Evolutionary conservation across 2,113 vertebrate species (phyloP), one percentile per base, ranked within the genome.

Genomic region (human (Homo sapiens)): DNA sequence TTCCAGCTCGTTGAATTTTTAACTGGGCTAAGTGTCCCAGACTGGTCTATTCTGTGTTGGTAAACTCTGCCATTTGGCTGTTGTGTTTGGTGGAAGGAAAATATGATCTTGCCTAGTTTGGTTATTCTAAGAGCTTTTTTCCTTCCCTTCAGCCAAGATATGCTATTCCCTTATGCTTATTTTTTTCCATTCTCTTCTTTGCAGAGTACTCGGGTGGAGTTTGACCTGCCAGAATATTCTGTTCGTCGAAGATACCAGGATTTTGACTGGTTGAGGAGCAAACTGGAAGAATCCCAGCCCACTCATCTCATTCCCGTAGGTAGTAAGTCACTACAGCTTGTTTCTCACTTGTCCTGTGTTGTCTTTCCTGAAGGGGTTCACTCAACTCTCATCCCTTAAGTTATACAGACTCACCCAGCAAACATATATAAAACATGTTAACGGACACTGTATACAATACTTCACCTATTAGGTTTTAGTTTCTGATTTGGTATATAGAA

Each of bases 301-400:
- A 99, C 99, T 0, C 99, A 99, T 98, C 99, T 99, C 97, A 99
- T 99, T 99, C 99, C 99, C 59, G 99, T 99, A 99, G 98, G 99
- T 99, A 99, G 98, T 99, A 98, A 98, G 90, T 84, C 97, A 43
- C 52, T 18, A 23, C 13, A 40, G 70, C 88, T 96, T 50, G n/a
- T 48, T 96, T 59, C 78, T 89, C 32, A 3, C 23, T 57, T 78
- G 48, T 5, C 84, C 59, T 43, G 18, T 22, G 0, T 79, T 10
- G 2, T 78, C 45, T 68, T 64, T 73, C 5, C 12, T 11, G 10
- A 12, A 5, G 32, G 6, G 48, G 43, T 45, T 25, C 20, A 1
- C 45, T 93, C 80, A 35, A 0, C 57, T 59, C 30, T n/a, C 32
- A 6, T 50, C 52, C 32, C n/a, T 72, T 50, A 13, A 14, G 4